Percentiles rank a stretch among this genome's conserved stretches.
These are phyloP conservation scores for Drosophila cardini DNA, from an alignment of 1,140 invertebrate genomes.

Conservation along the genomic window DNA sequence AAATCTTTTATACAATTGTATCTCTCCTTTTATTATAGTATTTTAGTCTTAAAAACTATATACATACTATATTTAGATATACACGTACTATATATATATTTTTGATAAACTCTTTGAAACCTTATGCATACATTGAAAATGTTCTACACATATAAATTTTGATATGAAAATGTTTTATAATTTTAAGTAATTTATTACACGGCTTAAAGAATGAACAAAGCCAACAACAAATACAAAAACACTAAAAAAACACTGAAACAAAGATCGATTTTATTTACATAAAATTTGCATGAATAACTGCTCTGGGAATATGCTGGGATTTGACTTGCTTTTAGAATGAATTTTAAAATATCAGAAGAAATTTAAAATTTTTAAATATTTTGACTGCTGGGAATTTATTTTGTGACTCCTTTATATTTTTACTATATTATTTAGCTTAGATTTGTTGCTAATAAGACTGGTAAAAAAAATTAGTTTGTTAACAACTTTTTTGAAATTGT, in stretches of 20 bases:
- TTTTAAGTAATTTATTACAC: slow-evolving; percentile 81
- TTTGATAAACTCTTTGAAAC: slow-evolving; percentile 61
- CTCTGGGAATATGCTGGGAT: not conserved
- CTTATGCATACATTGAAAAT: slow-evolving; percentile 74
- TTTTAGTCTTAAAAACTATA: slow-evolving; percentile 56
- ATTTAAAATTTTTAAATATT: too few species aligned
- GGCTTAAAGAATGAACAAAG: slow-evolving; percentile 28
- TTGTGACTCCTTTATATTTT: too few species aligned
- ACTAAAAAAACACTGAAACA: slow-evolving; percentile 44
- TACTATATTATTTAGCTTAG: too few species aligned
- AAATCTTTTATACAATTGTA: slow-evolving; percentile 42
- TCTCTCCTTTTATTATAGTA: slow-evolving; percentile 67
- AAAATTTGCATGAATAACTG: not conserved
- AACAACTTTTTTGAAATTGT: too few species aligned
- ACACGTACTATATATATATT: slow-evolving; percentile 50
- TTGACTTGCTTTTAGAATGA: too few species aligned
- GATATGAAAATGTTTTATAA: slow-evolving; percentile 80
- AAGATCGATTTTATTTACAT: slow-evolving; percentile 61
- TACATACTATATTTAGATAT: not conserved
- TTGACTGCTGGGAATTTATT: too few species aligned
- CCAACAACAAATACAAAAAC: slow-evolving; percentile 33
- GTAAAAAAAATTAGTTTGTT: too few species aligned
- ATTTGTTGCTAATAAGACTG: too few species aligned
- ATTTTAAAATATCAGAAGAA: too few species aligned
- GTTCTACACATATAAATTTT: slow-evolving; percentile 67